Conservation (phyloP, 2,888 invertebrate genomes). For the Troides aeacus region DNA sequence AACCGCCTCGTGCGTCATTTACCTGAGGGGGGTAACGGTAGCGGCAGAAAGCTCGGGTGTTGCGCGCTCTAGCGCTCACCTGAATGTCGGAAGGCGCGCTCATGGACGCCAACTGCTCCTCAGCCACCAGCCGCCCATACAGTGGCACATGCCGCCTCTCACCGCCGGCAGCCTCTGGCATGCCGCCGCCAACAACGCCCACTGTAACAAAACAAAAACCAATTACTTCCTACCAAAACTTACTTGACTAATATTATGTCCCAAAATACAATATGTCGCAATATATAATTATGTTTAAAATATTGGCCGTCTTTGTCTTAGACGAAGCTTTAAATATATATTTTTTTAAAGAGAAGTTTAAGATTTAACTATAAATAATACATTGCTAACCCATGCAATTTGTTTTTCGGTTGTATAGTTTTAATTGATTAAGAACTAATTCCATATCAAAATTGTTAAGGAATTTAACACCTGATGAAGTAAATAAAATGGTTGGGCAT, state of each 20-base stretch:
- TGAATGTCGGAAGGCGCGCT: slow-evolving; percentile 84
- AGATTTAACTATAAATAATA: too few species aligned
- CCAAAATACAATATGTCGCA: too few species aligned
- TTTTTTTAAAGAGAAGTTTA: too few species aligned
- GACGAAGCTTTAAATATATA: too few species aligned
- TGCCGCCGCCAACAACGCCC: slow-evolving; percentile 73
- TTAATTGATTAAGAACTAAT: too few species aligned
- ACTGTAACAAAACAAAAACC: slow-evolving; percentile 56
- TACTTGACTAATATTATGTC: too few species aligned
- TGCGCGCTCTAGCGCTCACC: slow-evolving; percentile 77
- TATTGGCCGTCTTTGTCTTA: too few species aligned
- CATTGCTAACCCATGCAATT: too few species aligned
- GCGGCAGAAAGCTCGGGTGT: slow-evolving; percentile 78
- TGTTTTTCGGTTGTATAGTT: too few species aligned
- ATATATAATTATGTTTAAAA: too few species aligned
- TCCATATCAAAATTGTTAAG: neutral
- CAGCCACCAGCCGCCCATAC: slow-evolving; percentile 93
- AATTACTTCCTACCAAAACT: neutral
- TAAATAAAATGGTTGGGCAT: too few species aligned
- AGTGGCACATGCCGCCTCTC: slow-evolving; percentile 88
- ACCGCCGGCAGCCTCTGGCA: slow-evolving; percentile 69
- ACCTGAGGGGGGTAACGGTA: slow-evolving; percentile 73
- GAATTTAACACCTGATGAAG: neutral
- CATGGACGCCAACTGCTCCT: slow-evolving; percentile 88
- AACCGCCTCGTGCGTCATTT: slow-evolving; percentile 79